A percentile compares a stretch with the other conserved stretches of the same genome.
These are phyloP conservation scores for Neoascia interrupta DNA, from an alignment of 2,888 invertebrate genomes.

Conservation along the genomic window DNA sequence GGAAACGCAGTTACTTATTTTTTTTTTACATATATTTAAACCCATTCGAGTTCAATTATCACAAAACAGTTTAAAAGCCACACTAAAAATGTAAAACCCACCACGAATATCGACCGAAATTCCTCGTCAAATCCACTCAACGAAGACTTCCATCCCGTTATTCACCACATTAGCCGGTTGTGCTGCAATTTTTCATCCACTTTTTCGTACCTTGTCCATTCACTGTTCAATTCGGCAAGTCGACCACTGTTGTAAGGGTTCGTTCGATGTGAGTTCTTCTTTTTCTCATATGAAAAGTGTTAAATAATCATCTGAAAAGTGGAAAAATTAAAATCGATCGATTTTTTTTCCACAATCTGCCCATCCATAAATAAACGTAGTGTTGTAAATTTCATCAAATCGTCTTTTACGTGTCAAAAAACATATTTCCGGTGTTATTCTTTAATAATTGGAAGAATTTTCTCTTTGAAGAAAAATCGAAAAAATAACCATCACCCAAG, in stretches of 20 bases:
- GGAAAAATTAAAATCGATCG: constrained; percentile 51
- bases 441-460: constrained; percentile 12
- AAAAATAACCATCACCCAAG: constrained; percentile 11
- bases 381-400: constrained; percentile 40
- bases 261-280: constrained; percentile 78
- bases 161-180: constrained; percentile 66
- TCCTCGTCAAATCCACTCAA: constrained; percentile 48
- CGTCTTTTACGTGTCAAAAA: constrained; percentile 33
- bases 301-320: constrained; percentile 60
- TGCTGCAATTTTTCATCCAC: constrained; percentile 72
- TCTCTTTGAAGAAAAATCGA: neutral
- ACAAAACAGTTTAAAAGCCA: constrained; percentile 36
- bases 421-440: constrained; percentile 49
- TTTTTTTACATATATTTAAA: neutral
- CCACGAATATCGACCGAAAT: constrained; percentile 41
- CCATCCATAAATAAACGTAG: constrained; percentile 49
- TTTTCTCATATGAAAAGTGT: constrained; percentile 46
- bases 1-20: neutral
- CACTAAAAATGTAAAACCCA: neutral
- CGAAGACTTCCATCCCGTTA: constrained; percentile 20
- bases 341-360: constrained; percentile 24
- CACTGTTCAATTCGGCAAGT: constrained; percentile 74
- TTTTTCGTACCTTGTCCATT: constrained; percentile 71
- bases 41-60: too few relatives aligned
- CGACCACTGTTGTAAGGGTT: constrained; percentile 79